A percentile compares a stretch with the other conserved stretches of the same genome.
Evolutionary conservation across 2,888 invertebrate species (phyloP).

Genomic region (Luperina nickerlii): DNA sequence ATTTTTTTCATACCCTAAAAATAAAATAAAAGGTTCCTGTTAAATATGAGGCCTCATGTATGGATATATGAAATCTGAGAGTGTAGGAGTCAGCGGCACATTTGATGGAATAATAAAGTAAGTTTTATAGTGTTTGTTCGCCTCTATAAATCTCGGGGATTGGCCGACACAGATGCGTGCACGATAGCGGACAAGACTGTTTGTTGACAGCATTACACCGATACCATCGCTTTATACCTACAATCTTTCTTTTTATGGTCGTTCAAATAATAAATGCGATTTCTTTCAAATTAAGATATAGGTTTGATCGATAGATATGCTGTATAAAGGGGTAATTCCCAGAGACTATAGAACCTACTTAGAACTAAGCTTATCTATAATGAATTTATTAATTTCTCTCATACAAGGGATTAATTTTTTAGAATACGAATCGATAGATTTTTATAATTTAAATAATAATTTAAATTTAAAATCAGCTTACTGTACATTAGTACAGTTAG

Average conservation of each 20-base stretch:
- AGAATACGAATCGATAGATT: no score
- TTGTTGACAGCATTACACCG: constrained; percentile 72
- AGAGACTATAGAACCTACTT: not conserved
- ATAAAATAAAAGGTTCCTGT: constrained; percentile 52
- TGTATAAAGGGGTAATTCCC: no score
- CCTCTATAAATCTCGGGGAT: constrained; percentile 78
- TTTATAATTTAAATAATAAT: no score
- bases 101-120: constrained; percentile 85
- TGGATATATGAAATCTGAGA: constrained; percentile 71
- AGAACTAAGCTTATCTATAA: not conserved
- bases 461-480: no score
- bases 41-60: constrained; percentile 63
- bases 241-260: constrained; percentile 60
- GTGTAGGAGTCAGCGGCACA: constrained; percentile 73
- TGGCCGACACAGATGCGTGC: constrained; percentile 76
- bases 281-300: constrained; percentile 15
- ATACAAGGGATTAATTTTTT: not conserved
- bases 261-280: constrained; percentile 55
- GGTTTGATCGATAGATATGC: no score
- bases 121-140: constrained; percentile 81
- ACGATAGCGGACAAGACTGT: constrained; percentile 70
- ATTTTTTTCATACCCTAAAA: constrained; percentile 14
- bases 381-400: not conserved
- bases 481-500: no score
- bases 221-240: constrained; percentile 65